Evolutionary conservation across 2,888 invertebrate species (phyloP).

Genomic region (Tetranychus piercei): DNA sequence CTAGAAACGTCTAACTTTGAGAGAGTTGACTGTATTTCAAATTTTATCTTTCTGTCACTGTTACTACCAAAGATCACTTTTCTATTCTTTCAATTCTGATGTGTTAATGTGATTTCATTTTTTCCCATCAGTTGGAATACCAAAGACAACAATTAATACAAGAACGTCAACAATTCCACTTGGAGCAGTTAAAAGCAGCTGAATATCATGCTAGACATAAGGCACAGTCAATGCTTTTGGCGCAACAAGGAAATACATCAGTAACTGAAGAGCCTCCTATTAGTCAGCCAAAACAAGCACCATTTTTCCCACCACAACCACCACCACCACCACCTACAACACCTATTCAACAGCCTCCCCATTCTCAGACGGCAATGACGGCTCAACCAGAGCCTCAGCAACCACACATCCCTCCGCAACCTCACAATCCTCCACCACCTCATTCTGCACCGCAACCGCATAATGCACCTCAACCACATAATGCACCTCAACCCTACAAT

Average conservation of each 20-base stretch:
- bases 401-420: not conserved
- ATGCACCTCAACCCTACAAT: not conserved
- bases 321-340: not conserved
- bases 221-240: conserved; percentile 37
- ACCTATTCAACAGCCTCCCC: not conserved
- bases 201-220: conserved; percentile 91
- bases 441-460: not conserved
- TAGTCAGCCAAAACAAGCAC: not conserved
- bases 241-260: not conserved
- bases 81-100: not conserved
- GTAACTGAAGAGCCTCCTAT: not conserved
- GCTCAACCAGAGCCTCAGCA: not conserved
- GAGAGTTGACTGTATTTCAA: too few relatives aligned
- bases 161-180: conserved; percentile 91
- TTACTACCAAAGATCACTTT: conserved; percentile 28
- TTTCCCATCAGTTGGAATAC: conserved; percentile 35
- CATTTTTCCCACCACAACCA: not conserved
- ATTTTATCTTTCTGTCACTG: too few relatives aligned
- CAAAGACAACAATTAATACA: conserved; percentile 40
- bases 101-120: not conserved
- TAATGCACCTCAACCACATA: not conserved
- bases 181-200: conserved; percentile 76
- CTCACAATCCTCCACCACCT: not conserved
- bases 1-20: too few relatives aligned
- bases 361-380: not conserved